A percentile compares a stretch with the other conserved stretches of the same genome.
Conservation (phyloP, 2,888 invertebrate species). For the Baronia brevicornis region DNA sequence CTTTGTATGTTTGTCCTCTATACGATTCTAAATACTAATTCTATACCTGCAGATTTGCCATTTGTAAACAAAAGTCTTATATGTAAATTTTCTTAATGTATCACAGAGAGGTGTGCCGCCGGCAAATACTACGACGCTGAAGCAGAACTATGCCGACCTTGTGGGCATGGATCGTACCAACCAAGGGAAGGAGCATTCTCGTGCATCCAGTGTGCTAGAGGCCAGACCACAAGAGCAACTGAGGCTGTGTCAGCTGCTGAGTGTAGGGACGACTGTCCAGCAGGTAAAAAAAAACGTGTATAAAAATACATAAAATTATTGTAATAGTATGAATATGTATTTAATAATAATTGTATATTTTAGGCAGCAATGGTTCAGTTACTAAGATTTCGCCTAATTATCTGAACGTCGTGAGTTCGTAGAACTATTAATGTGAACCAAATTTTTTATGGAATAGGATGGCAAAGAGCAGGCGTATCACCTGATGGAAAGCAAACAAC, state of each 20-base stretch:
- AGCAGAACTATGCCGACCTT: conserved; percentile 90
- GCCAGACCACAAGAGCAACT: conserved; percentile 92
- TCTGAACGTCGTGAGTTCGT: no score
- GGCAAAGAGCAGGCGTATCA: no score
- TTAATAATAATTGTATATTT: no score
- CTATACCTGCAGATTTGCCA: background rate
- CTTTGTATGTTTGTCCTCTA: no score
- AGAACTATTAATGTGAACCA: no score
- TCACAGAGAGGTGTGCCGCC: conserved; percentile 89
- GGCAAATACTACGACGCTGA: conserved; percentile 95
- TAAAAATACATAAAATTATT: no score
- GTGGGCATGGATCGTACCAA: conserved; percentile 96
- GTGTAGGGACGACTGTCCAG: conserved; percentile 92
- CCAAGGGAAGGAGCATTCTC: conserved; percentile 92
- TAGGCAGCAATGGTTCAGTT: no score
- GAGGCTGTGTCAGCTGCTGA: conserved; percentile 92
- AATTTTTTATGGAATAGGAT: no score
- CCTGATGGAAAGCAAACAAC: no score
- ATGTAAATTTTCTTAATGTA: background rate
- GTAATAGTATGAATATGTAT: no score
- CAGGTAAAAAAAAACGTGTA: conserved; percentile 64
- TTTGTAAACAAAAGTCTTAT: background rate
- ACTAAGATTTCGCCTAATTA: no score
- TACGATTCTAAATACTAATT: background rate
- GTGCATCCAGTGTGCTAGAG: conserved; percentile 90